Conservation (phyloP, 2,797 vertebrate species). For the Nannoperca obscura region DNA sequence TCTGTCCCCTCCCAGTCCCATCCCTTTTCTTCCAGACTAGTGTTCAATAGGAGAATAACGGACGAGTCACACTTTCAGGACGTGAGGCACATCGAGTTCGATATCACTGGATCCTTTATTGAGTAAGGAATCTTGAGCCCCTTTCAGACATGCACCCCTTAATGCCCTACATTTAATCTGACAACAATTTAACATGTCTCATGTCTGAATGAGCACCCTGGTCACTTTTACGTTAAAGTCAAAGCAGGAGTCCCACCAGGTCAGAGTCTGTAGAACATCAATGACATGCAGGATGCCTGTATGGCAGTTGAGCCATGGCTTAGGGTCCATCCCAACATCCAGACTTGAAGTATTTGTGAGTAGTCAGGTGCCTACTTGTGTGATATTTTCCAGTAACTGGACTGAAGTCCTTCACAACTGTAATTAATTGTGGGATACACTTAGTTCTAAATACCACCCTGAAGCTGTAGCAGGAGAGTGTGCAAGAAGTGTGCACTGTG, state of each 20-base stretch:
- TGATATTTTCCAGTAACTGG: not conserved
- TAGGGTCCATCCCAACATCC: too few species aligned
- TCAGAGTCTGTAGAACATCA: too few species aligned
- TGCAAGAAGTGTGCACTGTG: not conserved
- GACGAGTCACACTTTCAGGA: slow-evolving; percentile 92
- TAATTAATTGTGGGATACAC: not conserved
- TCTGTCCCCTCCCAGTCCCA: slow-evolving; percentile 70
- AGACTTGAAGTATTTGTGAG: too few species aligned
- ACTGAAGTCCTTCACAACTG: not conserved
- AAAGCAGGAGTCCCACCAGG: too few species aligned
- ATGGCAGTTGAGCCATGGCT: too few species aligned
- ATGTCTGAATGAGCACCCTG: not conserved
- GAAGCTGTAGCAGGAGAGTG: not conserved
- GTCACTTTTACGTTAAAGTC: not conserved
- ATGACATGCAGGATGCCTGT: too few species aligned
- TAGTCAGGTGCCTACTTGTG: too few species aligned
- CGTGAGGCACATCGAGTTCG: slow-evolving; percentile 93
- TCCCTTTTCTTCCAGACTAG: slow-evolving; percentile 87
- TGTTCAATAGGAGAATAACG: slow-evolving; percentile 89
- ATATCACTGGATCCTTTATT: slow-evolving; percentile 88
- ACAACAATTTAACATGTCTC: not conserved
- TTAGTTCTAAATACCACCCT: not conserved
- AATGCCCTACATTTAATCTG: not conserved
- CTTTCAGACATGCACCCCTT: not conserved
- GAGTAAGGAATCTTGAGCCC: slow-evolving; percentile 80